Evolutionary conservation across 1,140 invertebrate genomes (phyloP).

Genomic region (Telenomus remus): DNA sequence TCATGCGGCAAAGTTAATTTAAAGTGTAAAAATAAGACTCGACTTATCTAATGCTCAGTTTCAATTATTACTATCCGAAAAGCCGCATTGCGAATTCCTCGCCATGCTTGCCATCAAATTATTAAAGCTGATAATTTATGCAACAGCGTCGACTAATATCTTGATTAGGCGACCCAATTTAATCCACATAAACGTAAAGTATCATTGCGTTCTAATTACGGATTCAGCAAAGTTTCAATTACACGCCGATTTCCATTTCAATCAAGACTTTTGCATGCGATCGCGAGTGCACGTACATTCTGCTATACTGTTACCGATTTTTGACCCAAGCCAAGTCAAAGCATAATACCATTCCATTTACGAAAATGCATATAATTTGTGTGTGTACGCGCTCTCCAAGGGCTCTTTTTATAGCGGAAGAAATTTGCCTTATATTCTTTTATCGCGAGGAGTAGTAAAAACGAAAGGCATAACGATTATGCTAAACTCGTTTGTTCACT

Average conservation of each 20-base stretch:
- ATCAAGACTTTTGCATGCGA: conserved; percentile 13
- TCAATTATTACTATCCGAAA: too few species aligned
- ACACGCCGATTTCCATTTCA: conserved; percentile 32
- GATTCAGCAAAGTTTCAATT: conserved; percentile 29
- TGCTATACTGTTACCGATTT: conserved; percentile 33
- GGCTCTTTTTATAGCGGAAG: conserved; percentile 45
- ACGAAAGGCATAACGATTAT: conserved; percentile 58
- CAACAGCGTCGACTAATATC: conserved; percentile 1
- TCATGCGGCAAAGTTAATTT: too few species aligned
- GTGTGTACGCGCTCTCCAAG: conserved; percentile 31
- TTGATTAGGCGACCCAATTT: conserved; percentile 25
- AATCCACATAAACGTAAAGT: conserved; percentile 21
- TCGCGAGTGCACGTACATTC: background rate
- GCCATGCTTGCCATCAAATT: background rate
- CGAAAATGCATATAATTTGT: conserved; percentile 25
- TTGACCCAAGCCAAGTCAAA: background rate
- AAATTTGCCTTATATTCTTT: conserved; percentile 43
- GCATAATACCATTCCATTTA: too few species aligned
- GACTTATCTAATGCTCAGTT: too few species aligned
- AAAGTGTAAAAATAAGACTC: too few species aligned
- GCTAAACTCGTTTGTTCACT: conserved; percentile 57
- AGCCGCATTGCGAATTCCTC: too few species aligned
- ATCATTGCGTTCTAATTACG: conserved; percentile 33
- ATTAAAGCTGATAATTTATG: background rate
- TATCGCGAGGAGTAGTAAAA: conserved; percentile 48